A percentile compares a stretch with the other conserved stretches of the same genome.
Evolutionary conservation across 2,888 invertebrate species (phyloP).

Genomic region (Plusia festucae): DNA sequence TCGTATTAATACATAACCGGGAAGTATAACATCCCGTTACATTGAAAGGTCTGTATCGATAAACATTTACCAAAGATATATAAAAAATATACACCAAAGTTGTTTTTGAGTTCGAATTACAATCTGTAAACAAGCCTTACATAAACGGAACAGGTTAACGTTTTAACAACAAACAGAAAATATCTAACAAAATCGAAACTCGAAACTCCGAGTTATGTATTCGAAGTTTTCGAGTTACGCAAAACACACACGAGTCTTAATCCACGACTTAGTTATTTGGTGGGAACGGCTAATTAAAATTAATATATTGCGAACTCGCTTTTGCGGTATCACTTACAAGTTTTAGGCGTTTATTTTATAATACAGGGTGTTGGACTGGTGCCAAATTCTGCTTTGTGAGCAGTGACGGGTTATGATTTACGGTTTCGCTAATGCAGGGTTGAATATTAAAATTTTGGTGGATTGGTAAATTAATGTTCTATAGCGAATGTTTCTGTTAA

Average conservation of each 20-base stretch:
- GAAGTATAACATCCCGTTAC: slow-evolving; percentile 6
- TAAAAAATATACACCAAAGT: slow-evolving; percentile 45
- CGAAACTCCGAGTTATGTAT: slow-evolving; percentile 18
- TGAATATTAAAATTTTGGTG: slow-evolving; percentile 42
- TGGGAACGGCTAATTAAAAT: slow-evolving; percentile 70
- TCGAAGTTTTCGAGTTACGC: slow-evolving; percentile 43
- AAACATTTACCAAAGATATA: slow-evolving; percentile 41
- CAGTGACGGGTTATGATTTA: slow-evolving; percentile 53
- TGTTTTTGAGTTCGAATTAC: slow-evolving; percentile 51
- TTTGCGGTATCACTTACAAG: slow-evolving; percentile 53
- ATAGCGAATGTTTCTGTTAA: background rate
- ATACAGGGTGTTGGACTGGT: slow-evolving; percentile 43
- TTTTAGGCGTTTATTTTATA: slow-evolving; percentile 54
- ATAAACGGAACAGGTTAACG: slow-evolving; percentile 56
- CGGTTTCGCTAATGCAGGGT: slow-evolving; percentile 44
- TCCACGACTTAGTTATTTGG: slow-evolving; percentile 61
- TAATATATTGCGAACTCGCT: slow-evolving; percentile 65
- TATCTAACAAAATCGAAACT: slow-evolving; percentile 52
- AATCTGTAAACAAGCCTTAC: slow-evolving; percentile 50
- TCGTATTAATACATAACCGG: background rate
- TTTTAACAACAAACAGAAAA: slow-evolving; percentile 58
- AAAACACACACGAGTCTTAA: slow-evolving; percentile 60
- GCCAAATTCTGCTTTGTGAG: slow-evolving; percentile 49
- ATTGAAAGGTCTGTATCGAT: slow-evolving; percentile 8
- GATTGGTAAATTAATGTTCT: slow-evolving; percentile 26